These are phyloP conservation scores for Chloroceryle aenea DNA, from an alignment of 2,113 vertebrate genomes.

Conservation along the genomic window DNA sequence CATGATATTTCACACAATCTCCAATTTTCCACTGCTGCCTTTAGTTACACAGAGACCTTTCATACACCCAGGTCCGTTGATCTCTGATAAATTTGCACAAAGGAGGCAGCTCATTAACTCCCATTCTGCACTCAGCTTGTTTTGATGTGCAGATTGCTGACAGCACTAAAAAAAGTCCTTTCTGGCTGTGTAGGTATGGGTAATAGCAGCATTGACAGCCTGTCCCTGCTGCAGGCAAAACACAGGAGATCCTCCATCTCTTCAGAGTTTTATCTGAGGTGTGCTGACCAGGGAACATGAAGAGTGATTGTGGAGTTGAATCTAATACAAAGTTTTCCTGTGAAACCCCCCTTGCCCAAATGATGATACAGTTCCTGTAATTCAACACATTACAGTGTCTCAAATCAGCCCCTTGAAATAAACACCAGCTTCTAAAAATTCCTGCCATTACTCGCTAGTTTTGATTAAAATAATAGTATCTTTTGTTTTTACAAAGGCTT, in stretches of 20 bases:
- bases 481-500: background rate
- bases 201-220: constrained; percentile 23
- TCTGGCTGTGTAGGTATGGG: background rate
- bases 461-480: background rate
- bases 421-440: background rate
- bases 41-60: constrained; percentile 7
- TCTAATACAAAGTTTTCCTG: accelerated
- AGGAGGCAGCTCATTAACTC: constrained; percentile 40
- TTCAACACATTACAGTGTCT: background rate
- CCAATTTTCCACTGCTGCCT: background rate
- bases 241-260: background rate
- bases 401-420: background rate
- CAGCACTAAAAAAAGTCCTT: constrained; percentile 41
- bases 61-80: background rate
- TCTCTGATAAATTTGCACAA: constrained; percentile 39
- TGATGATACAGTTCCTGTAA: background rate
- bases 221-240: constrained; percentile 22
- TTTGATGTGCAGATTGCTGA: constrained; percentile 48
- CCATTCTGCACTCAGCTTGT: background rate
- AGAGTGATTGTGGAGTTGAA: background rate
- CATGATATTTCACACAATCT: background rate
- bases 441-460: background rate
- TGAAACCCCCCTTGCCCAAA: background rate
- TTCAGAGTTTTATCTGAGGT: background rate
- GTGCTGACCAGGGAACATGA: background rate